Evolutionary conservation across 1,140 invertebrate species (phyloP), one percentile per base, ranked within the genome.

Genomic region (Zaprionus nigranus): DNA sequence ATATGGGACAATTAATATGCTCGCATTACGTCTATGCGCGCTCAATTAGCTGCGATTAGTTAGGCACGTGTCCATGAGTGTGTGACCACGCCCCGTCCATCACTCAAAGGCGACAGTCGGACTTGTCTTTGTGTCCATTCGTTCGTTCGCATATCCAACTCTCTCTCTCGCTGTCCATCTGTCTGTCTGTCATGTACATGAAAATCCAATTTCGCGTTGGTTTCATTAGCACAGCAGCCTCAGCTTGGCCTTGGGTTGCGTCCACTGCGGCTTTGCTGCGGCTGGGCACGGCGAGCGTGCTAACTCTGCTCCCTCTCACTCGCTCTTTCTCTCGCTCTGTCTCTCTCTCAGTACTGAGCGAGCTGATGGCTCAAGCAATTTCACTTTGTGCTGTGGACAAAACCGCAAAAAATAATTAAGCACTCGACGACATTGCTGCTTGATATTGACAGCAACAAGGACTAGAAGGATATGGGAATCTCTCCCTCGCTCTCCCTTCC

Each of bases 341-440:
- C 34, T 57, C 5, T 22, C 30, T 24, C 46, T 40, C 36, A 28
- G 34, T 24, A 61, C 40, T 59, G 76, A 34, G 36, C 34, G 36
- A 20, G 38, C 53, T 57, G 53, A 60, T 71, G 81, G 77, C 79
- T 81, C 79, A 90, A 90, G 85, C 85, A 70, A 88, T 84, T 83
- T 62, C 66, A 63, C 22, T 68, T 76, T 76, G 46, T 46, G 60
- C 76, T 79, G 51, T 51, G 85, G 85, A 62, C 78, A 76, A 84
- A 90, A 88, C 85, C 85, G 64, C 85, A 88, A 88, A 88, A 88
- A 88, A 88, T 88, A 88, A 88, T 88, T 88, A 90, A 88, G 85
- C 75, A 85, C 86, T 90, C 81, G 72, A 68, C 81, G 79, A 79
- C 76, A 75, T 81, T 78, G 81, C 65, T 57, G 68, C 78, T 88